Evolutionary conservation across 2,888 invertebrate species (phyloP).

Genomic region (Pristionchus japonicus): DNA sequence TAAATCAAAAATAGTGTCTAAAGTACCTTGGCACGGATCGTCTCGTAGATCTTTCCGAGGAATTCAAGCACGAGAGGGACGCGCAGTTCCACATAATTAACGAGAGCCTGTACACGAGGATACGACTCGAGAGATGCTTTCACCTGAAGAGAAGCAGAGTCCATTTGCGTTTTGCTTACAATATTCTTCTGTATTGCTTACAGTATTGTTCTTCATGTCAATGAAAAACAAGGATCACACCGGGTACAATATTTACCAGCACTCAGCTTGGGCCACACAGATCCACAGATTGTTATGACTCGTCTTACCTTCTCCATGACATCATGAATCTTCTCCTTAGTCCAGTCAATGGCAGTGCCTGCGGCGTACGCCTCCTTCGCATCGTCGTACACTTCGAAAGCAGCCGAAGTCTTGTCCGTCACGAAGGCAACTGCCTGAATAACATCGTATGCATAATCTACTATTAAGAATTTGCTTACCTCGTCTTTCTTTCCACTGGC

Average conservation of each 20-base stretch:
- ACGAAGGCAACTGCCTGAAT: background rate
- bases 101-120: background rate
- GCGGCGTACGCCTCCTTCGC: slow-evolving; percentile 3
- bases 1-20: background rate
- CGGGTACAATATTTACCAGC: no score
- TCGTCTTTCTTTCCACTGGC: slow-evolving; percentile 16
- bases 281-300: no score
- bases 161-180: no score
- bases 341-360: slow-evolving; percentile 18
- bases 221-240: no score
- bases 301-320: slow-evolving; percentile 31
- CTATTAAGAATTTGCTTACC: background rate
- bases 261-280: no score
- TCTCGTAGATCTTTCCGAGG: slow-evolving; percentile 27
- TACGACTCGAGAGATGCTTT: background rate
- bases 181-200: no score
- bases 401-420: background rate
- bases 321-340: slow-evolving; percentile 11
- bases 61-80: slow-evolving; percentile 17
- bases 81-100: slow-evolving; percentile 1
- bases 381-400: background rate
- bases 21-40: slow-evolving; percentile 40
- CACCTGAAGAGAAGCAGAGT: background rate
- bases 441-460: background rate
- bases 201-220: no score